Evolutionary conservation across 2,113 vertebrate genomes (phyloP).

Genomic region (Noturus placidus): DNA sequence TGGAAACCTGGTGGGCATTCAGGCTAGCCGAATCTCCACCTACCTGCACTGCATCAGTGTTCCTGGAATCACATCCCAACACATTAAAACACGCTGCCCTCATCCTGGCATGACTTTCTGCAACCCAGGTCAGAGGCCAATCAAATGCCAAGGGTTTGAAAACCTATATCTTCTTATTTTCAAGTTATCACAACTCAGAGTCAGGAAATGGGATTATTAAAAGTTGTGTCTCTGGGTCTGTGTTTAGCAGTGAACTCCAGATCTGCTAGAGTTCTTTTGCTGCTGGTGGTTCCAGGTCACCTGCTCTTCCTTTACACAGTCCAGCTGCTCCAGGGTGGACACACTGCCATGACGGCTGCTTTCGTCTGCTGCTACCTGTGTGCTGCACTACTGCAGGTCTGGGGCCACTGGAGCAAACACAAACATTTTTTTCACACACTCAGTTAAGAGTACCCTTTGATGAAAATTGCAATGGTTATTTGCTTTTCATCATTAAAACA

Average conservation of each 20-base stretch:
- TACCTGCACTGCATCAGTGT: slow-evolving; percentile 88
- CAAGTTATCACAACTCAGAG: not conserved
- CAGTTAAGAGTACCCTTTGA: not conserved
- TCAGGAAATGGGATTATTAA: not conserved
- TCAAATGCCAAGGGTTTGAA: not conserved
- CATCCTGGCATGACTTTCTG: slow-evolving; percentile 85
- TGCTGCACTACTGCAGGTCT: slow-evolving; percentile 87
- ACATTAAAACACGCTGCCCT: slow-evolving; percentile 87
- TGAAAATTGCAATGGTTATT: not conserved
- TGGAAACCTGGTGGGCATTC: slow-evolving; percentile 94
- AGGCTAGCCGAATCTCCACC: slow-evolving; percentile 93
- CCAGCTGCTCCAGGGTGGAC: slow-evolving; percentile 80
- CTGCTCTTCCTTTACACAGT: slow-evolving; percentile 87
- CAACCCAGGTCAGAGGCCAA: slow-evolving; percentile 76
- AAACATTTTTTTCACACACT: not conserved
- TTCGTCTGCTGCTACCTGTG: slow-evolving; percentile 84
- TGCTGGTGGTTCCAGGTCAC: slow-evolving; percentile 88
- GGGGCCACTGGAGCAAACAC: slow-evolving; percentile 8
- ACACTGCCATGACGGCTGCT: slow-evolving; percentile 67
- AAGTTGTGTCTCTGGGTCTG: not conserved
- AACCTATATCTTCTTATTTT: not conserved
- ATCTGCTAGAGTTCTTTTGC: slow-evolving; percentile 86
- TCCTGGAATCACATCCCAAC: slow-evolving; percentile 85
- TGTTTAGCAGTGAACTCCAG: slow-evolving; percentile 83
- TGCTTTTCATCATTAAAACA: not conserved